Evolutionary conservation across 2,113 vertebrate species (phyloP).

Genomic region (Harpagus bidentatus): DNA sequence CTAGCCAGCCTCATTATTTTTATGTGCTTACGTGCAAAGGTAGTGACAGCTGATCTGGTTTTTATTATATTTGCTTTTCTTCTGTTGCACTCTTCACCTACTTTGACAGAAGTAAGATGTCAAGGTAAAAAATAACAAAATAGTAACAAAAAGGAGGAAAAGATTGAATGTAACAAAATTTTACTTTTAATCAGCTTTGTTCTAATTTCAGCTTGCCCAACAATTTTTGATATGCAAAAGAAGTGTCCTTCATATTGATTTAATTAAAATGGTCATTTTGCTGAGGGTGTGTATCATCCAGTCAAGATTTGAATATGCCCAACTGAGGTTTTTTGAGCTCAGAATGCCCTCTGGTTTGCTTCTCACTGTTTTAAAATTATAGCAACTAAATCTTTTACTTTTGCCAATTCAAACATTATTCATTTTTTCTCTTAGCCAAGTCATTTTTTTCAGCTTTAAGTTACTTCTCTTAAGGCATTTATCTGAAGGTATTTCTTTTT

Average conservation of each 20-base stretch:
- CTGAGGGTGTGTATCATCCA: constrained; percentile 33
- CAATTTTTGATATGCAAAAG: constrained; percentile 7
- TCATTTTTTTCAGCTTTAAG: not conserved
- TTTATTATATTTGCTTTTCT: constrained; percentile 13
- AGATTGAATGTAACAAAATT: not conserved
- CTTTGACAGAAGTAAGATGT: not conserved
- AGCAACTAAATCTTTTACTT: not conserved
- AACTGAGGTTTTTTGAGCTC: not conserved
- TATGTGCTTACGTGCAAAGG: not conserved
- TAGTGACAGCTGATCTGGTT: not conserved
- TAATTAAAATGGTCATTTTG: constrained; percentile 61
- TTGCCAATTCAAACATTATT: not conserved
- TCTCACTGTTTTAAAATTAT: not conserved
- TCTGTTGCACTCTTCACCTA: not conserved
- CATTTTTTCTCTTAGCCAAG: not conserved
- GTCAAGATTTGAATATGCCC: not conserved
- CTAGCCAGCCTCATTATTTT: not conserved
- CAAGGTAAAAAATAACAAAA: not conserved
- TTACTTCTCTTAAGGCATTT: not conserved
- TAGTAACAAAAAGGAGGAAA: not conserved
- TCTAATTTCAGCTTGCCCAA: constrained; percentile 32
- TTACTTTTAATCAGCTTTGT: constrained; percentile 4
- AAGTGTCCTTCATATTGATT: constrained; percentile 14
- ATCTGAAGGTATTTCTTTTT: not conserved
- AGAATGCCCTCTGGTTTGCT: not conserved